phyloP scores from a whole-genome alignment of 2,797 vertebrate species.

The Remorina albescens region DNA sequence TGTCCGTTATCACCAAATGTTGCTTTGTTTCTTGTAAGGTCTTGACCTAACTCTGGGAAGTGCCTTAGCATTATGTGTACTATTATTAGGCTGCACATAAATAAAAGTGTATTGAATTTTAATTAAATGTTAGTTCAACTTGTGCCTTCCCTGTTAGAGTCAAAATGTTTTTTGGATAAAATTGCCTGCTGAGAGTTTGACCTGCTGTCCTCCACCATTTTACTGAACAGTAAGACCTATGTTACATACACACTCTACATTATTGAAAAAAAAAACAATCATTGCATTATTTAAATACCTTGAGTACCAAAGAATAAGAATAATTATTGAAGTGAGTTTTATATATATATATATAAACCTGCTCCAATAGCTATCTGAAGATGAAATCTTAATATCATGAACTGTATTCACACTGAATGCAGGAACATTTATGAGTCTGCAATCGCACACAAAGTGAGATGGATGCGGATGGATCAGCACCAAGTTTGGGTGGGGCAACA shows the following conservation, averaged over 20 bases:
- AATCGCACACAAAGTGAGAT: neutral
- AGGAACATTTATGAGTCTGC: no score
- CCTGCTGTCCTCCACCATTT: neutral
- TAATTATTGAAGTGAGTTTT: no score
- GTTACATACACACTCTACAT: neutral
- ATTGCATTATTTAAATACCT: neutral
- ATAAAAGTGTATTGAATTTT: neutral
- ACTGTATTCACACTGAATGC: neutral
- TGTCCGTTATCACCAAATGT: no score
- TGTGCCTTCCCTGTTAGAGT: neutral
- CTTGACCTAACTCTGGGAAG: no score
- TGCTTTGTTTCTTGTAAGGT: no score
- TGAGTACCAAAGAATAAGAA: no score
- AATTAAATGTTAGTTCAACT: neutral
- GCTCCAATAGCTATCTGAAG: neutral
- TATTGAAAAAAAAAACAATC: neutral
- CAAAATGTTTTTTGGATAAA: neutral
- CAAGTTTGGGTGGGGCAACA: neutral
- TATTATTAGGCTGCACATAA: neutral
- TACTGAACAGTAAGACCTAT: neutral
- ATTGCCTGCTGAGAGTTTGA: neutral
- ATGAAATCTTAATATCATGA: no score
- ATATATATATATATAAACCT: no score
- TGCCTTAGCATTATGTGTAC: neutral
- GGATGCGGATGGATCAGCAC: neutral